Percentiles rank a stretch among this genome's conserved stretches.
These are phyloP conservation scores for Glaucomys volans DNA, from an alignment of 2,113 vertebrate genomes.

Conservation along the genomic window DNA sequence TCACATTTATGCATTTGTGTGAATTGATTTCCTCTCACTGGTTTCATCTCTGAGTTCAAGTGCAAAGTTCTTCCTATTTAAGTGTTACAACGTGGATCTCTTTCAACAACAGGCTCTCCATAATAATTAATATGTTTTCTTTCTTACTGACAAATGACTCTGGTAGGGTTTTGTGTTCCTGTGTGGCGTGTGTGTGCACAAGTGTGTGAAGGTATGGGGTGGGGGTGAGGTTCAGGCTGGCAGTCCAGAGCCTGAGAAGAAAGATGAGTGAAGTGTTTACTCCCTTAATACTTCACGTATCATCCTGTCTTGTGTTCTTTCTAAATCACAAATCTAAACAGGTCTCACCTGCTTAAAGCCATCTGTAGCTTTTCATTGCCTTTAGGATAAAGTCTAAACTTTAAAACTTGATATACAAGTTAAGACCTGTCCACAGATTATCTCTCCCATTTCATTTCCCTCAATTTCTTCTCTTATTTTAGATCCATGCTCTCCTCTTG, in stretches of 20 bases:
- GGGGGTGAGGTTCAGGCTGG: not conserved
- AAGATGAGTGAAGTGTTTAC: not conserved
- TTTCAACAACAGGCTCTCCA: not conserved
- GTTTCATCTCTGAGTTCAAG: slow-evolving; percentile 30
- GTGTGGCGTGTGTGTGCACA: not conserved
- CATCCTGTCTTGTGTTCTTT: not conserved
- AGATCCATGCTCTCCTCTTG: not conserved
- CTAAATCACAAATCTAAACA: slow-evolving; percentile 53
- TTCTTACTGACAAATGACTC: not conserved
- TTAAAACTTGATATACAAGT: slow-evolving; percentile 36
- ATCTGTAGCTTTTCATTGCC: not conserved
- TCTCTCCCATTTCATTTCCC: not conserved
- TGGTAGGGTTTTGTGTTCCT: not conserved
- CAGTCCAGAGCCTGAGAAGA: not conserved
- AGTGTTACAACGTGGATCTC: not conserved
- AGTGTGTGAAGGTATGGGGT: not conserved
- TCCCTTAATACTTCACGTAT: not conserved
- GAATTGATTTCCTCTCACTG: not conserved
- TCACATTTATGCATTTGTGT: not conserved
- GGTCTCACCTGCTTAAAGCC: not conserved
- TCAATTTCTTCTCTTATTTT: slow-evolving; percentile 29
- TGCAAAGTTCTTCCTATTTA: not conserved
- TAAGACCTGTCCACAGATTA: slow-evolving; percentile 39
- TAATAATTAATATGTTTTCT: slow-evolving; percentile 1
- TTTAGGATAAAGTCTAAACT: slow-evolving; percentile 55